Conservation (phyloP, 2,888 invertebrate species). For the Spodoptera exigua region DNA sequence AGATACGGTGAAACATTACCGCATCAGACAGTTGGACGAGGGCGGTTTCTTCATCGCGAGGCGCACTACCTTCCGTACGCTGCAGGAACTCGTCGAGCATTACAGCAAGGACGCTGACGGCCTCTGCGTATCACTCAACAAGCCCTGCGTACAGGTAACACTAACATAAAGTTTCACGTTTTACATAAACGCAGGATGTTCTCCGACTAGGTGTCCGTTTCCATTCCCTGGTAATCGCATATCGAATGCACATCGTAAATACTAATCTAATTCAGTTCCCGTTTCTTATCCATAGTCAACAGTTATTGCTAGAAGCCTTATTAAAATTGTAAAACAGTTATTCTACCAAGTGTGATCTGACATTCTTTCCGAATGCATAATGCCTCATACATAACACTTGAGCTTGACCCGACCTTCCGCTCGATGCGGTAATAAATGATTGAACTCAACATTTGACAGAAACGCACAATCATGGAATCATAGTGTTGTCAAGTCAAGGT, state of each 20-base stretch:
- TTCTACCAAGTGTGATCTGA: slow-evolving; percentile 35
- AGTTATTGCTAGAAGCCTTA: slow-evolving; percentile 49
- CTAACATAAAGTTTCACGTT: neutral
- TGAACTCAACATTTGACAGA: slow-evolving; percentile 59
- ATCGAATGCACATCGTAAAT: slow-evolving; percentile 42
- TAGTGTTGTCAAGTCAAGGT: slow-evolving; percentile 67
- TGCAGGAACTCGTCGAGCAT: slow-evolving; percentile 99
- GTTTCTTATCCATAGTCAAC: slow-evolving; percentile 54
- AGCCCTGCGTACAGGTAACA: slow-evolving; percentile 96
- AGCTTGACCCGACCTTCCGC: slow-evolving; percentile 59
- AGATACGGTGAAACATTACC: slow-evolving; percentile 99
- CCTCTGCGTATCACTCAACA: slow-evolving; percentile 98
- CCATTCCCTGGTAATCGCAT: slow-evolving; percentile 30
- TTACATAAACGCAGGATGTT: slow-evolving; percentile 25
- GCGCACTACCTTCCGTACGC: slow-evolving; percentile 98
- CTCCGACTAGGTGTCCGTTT: slow-evolving; percentile 22
- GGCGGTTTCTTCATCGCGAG: slow-evolving; percentile 99
- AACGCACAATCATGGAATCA: slow-evolving; percentile 54
- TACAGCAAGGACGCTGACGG: slow-evolving; percentile 99
- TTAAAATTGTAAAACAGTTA: slow-evolving; percentile 53
- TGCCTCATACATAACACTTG: slow-evolving; percentile 19
- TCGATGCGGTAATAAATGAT: slow-evolving; percentile 61
- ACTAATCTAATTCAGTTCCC: slow-evolving; percentile 41
- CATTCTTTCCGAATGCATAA: slow-evolving; percentile 43
- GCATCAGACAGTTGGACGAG: slow-evolving; percentile 99